Conservation (phyloP, 1,140 invertebrate genomes). For the Ostrea edulis region DNA sequence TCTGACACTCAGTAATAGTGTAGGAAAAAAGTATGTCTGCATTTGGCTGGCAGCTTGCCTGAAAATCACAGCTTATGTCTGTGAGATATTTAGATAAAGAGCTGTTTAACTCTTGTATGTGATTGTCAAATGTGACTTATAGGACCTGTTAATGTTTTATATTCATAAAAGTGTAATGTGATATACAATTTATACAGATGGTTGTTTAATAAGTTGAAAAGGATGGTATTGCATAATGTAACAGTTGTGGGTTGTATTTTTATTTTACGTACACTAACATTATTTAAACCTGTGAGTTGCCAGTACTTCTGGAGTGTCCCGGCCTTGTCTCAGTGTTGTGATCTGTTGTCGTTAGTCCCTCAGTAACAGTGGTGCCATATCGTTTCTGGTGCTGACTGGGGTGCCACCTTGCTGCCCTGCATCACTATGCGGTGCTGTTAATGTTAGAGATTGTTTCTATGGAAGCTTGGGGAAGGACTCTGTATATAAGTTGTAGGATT, state of each 20-base stretch:
- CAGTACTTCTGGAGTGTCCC: conserved; percentile 18
- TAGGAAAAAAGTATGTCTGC: neutral
- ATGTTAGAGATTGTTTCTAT: neutral
- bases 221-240: neutral
- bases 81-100: neutral
- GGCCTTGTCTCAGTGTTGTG: conserved; percentile 29
- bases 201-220: neutral
- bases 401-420: neutral
- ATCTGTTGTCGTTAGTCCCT: conserved; percentile 27
- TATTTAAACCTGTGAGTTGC: conserved; percentile 2
- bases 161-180: neutral
- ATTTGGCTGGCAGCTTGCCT: neutral
- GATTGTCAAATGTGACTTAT: neutral
- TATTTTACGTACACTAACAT: neutral
- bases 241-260: neutral
- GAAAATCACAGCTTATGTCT: neutral
- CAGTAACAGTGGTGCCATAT: neutral
- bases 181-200: neutral
- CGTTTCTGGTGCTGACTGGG: neutral
- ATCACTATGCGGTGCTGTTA: conserved; percentile 1
- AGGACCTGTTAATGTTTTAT: neutral
- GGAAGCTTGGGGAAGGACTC: neutral
- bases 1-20: conserved; percentile 30
- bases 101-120: neutral
- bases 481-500: neutral